phyloP scores from a whole-genome alignment of 1,140 invertebrate species.

The Aphaenogaster ashmeadi region DNA sequence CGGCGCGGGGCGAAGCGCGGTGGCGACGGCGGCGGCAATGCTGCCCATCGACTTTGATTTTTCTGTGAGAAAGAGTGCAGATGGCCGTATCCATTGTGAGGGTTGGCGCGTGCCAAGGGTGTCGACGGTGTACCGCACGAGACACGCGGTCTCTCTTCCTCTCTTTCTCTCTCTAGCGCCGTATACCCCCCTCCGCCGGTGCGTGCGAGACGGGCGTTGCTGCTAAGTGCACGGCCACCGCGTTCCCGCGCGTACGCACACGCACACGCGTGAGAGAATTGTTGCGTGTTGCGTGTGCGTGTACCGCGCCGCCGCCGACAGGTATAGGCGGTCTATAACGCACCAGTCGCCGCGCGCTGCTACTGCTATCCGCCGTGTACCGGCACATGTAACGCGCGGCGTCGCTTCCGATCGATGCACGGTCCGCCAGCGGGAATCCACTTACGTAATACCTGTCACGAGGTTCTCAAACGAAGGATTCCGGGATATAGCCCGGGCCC shows the following conservation, averaged over 20 bases:
- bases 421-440: constrained; percentile 55
- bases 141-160: constrained; percentile 35
- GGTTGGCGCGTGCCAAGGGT: constrained; percentile 78
- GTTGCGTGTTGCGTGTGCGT: not conserved
- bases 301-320: constrained; percentile 20
- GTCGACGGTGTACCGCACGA: constrained; percentile 72
- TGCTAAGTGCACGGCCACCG: not conserved
- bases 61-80: constrained; percentile 80
- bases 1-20: not conserved
- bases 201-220: constrained; percentile 9
- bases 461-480: constrained; percentile 68
- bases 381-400: constrained; percentile 3
- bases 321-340: constrained; percentile 15
- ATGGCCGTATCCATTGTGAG: constrained; percentile 76
- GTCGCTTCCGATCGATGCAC: constrained; percentile 48
- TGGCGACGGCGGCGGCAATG: constrained; percentile 43
- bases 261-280: not conserved
- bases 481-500: not conserved
- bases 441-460: constrained; percentile 76
- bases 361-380: not conserved
- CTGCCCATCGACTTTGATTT: constrained; percentile 77
- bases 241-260: constrained; percentile 22
- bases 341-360: not conserved
- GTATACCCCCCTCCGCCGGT: not conserved
- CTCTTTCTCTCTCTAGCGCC: not conserved